Conservation (phyloP, 2,888 invertebrate species). For the Amblyteles armatorius region DNA sequence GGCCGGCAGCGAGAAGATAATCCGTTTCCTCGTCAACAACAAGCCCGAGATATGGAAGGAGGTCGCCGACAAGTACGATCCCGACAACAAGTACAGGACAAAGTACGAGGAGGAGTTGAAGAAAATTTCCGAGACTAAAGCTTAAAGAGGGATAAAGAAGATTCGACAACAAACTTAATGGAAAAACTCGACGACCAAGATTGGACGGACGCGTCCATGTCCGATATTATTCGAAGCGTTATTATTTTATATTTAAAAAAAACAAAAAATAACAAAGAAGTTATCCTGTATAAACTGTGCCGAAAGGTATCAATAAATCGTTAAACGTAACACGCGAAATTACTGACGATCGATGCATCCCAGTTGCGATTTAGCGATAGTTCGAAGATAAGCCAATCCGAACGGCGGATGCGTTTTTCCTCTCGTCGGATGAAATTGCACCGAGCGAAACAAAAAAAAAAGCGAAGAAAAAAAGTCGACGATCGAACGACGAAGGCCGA, state of each 20-base stretch:
- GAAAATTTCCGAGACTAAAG: constrained; percentile 51
- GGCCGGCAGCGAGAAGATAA: constrained; percentile 87
- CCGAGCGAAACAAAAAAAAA: neutral
- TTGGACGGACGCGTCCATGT: constrained; percentile 28
- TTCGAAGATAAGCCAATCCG: no score
- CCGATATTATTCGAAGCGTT: constrained; percentile 32
- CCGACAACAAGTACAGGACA: constrained; percentile 87
- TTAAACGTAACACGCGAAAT: constrained; percentile 35
- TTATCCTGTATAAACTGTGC: constrained; percentile 33
- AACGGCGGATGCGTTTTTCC: no score
- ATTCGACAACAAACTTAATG: neutral
- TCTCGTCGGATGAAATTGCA: neutral
- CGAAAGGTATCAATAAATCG: constrained; percentile 50
- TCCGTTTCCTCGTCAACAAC: constrained; percentile 88
- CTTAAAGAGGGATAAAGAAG: constrained; percentile 27
- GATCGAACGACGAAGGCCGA: neutral
- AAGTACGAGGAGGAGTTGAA: constrained; percentile 84
- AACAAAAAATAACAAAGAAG: constrained; percentile 23
- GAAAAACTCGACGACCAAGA: constrained; percentile 1
- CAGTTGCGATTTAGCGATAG: no score
- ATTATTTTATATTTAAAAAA: constrained; percentile 40
- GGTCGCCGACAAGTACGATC: constrained; percentile 88
- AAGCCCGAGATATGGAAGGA: constrained; percentile 88
- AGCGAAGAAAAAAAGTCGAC: constrained; percentile 17
- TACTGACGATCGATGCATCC: neutral